Evolutionary conservation across 2,888 invertebrate genomes (phyloP).

Genomic region (Hemithea aestivaria): DNA sequence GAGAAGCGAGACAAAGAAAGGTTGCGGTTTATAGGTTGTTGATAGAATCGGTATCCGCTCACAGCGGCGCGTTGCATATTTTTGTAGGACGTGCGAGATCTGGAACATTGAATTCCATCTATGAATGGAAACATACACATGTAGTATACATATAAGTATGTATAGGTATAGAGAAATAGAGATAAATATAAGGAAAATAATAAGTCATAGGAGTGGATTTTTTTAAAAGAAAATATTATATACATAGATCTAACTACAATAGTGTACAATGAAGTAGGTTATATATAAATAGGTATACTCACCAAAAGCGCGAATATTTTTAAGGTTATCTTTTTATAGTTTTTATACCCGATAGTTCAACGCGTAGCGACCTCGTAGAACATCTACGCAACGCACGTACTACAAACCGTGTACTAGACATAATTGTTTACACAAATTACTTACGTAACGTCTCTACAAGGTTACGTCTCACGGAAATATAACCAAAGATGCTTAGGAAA

Average conservation of each 20-base stretch:
- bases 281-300: slow-evolving; percentile 4
- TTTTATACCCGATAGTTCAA: background rate
- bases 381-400: slow-evolving; percentile 15
- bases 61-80: slow-evolving; percentile 76
- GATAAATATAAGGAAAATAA: no score
- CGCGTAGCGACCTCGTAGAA: slow-evolving; percentile 16
- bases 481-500: slow-evolving; percentile 77
- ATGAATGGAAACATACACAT: no score
- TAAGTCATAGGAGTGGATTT: no score
- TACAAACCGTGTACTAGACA: slow-evolving; percentile 13
- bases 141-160: no score
- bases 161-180: no score
- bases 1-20: slow-evolving; percentile 78
- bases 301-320: background rate
- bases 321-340: background rate
- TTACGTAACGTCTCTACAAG: slow-evolving; percentile 49
- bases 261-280: no score
- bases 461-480: slow-evolving; percentile 63
- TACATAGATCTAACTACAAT: no score
- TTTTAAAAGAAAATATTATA: no score
- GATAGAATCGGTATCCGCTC: slow-evolving; percentile 79
- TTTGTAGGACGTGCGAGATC: slow-evolving; percentile 50
- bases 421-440: slow-evolving; percentile 17
- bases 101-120: no score
- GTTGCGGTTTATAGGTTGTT: slow-evolving; percentile 79